A percentile compares a stretch with the other conserved stretches of the same genome.
Conservation (phyloP, 2,888 invertebrate genomes). For the Empis livida region DNA sequence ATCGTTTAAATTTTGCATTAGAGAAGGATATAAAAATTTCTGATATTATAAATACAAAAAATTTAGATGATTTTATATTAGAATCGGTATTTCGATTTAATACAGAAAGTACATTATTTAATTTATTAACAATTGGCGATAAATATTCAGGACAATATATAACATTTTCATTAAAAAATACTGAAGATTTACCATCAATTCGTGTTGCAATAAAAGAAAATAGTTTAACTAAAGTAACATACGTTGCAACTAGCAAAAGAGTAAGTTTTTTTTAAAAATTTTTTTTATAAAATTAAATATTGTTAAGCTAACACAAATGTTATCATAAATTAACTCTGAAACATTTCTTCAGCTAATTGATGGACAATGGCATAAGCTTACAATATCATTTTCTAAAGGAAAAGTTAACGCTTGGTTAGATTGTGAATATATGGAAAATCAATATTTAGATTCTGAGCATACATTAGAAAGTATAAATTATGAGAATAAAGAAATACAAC, state of each 20-base stretch:
- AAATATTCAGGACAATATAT: not conserved
- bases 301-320: too few relatives aligned
- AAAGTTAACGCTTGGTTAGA: not conserved
- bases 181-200: not conserved
- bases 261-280: too few relatives aligned
- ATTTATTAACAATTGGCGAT: not conserved
- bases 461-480: not conserved
- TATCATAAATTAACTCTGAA: too few relatives aligned
- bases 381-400: not conserved
- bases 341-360: not conserved
- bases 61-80: not conserved
- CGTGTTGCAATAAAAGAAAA: not conserved
- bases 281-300: not conserved
- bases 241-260: not conserved
- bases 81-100: not conserved
- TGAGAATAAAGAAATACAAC: not conserved
- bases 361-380: not conserved
- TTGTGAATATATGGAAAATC: not conserved
- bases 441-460: not conserved
- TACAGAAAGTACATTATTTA: not conserved
- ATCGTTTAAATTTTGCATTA: not conserved
- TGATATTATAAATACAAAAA: not conserved
- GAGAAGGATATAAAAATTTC: not conserved
- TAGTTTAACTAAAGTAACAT: not conserved
- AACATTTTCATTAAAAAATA: not conserved